Base-by-base conservation (phyloP, 2,797 vertebrate species). In the Gila robusta region DNA sequence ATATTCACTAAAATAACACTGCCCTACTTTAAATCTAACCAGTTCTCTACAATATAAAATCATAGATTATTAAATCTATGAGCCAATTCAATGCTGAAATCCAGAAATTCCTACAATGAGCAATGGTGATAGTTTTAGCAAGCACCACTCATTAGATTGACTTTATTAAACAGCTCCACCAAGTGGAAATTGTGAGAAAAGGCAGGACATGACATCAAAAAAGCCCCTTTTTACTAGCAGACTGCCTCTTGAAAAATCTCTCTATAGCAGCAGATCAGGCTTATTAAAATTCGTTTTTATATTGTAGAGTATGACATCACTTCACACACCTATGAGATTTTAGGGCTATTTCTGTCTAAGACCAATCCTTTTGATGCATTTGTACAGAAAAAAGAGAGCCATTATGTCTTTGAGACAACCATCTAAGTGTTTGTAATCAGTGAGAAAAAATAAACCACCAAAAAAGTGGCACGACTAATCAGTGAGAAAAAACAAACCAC, bases 291-390 rank as follows among this genome's bases (percentile, higher is more conserved):
- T 23, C 0, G 35, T 82, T 72, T 59, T 56, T 35, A 66, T 56
- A 73, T 52, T 70, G 37, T 26, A 28, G 47, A 54, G 79, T 32
- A 54, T 44, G 26, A 49, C 39, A 79, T 76, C 72, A 59, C 44
- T 32, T 41, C 47, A 64, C 72, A 79, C 23, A 5, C 32, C 41
- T 21, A n/a, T 79, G 54, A 79, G 59, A 84, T 28, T 69, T 84
- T 54, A 73, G 21, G 12, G 69, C 26, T 52, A 56, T 37, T 35
- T 70, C 74, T 78, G 54, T 17, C 85, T 91, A 73, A 86, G 88
- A 90, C 91, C 78, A 87, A 90, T 89, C 56, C 79, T 41, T 89
- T 73, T 79, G 88, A 90, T 82, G n/a, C n/a, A 74, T 76, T 84
- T 88, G 82, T 66, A 77, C 49, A 59, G n/a, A 54, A 73, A 59